phyloP scores from a whole-genome alignment of 1,140 invertebrate genomes.

The Cyrtorhinus lividipennis region DNA sequence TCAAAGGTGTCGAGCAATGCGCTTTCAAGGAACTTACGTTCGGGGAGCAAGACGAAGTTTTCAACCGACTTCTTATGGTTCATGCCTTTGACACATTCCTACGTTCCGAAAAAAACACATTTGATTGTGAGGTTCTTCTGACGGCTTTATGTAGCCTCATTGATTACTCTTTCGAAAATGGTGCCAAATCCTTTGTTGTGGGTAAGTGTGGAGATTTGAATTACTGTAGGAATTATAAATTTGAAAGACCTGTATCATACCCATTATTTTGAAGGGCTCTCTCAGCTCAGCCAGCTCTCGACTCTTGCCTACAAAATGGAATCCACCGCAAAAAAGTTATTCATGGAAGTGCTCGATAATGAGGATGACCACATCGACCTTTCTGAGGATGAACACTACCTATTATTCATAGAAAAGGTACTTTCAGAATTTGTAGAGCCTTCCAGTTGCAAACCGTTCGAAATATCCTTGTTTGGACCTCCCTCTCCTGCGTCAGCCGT shows the following conservation, averaged over 20 bases:
- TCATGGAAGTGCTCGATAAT: too few relatives aligned
- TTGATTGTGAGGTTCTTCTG: neutral
- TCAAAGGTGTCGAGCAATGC: neutral
- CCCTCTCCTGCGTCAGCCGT: neutral
- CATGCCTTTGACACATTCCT: conserved; percentile 3
- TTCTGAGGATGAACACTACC: too few relatives aligned
- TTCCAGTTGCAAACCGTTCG: neutral
- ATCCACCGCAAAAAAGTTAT: too few relatives aligned
- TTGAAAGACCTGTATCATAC: too few relatives aligned
- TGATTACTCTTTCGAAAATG: neutral
- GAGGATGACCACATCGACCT: too few relatives aligned
- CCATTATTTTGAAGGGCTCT: too few relatives aligned
- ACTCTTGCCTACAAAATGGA: too few relatives aligned
- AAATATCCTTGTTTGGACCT: neutral
- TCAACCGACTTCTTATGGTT: conserved; percentile 1
- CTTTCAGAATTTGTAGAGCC: neutral
- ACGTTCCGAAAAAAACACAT: neutral
- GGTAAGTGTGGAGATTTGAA: too few relatives aligned
- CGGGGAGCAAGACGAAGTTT: neutral
- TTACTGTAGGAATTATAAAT: too few relatives aligned
- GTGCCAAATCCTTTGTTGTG: neutral
- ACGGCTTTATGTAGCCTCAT: neutral
- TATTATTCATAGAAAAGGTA: too few relatives aligned
- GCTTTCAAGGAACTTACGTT: neutral
- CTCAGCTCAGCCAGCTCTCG: neutral